Evolutionary conservation across 1,140 invertebrate genomes (phyloP).

Genomic region (Daktulosphaira vitifoliae): DNA sequence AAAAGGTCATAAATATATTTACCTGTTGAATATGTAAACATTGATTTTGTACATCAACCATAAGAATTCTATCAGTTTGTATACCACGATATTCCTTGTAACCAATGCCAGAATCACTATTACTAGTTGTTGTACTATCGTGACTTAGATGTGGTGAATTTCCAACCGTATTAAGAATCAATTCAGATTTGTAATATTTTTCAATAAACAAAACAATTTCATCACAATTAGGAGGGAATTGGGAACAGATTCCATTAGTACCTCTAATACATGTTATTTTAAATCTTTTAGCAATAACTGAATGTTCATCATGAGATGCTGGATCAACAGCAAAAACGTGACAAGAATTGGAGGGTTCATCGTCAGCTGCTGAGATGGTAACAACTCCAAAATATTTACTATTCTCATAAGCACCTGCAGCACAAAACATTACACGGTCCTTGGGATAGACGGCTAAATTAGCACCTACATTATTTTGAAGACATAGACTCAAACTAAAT

Average conservation of each 20-base stretch:
- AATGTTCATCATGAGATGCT: slow-evolving; percentile 72
- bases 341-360: slow-evolving; percentile 70
- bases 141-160: slow-evolving; percentile 75
- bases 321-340: slow-evolving; percentile 91
- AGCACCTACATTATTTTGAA: slow-evolving; percentile 55
- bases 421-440: slow-evolving; percentile 78
- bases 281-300: slow-evolving; percentile 64
- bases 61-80: slow-evolving; percentile 68
- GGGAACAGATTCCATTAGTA: slow-evolving; percentile 58
- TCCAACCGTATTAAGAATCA: slow-evolving; percentile 44
- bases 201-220: slow-evolving; percentile 65
- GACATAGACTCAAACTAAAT: slow-evolving; percentile 63
- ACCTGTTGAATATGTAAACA: slow-evolving; percentile 43
- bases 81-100: slow-evolving; percentile 78
- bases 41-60: slow-evolving; percentile 63
- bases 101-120: slow-evolving; percentile 90
- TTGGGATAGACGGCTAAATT: slow-evolving; percentile 72
- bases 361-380: slow-evolving; percentile 56
- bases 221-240: slow-evolving; percentile 82
- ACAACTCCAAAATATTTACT: slow-evolving; percentile 86
- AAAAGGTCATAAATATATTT: slow-evolving; percentile 14
- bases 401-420: slow-evolving; percentile 80
- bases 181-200: slow-evolving; percentile 46
- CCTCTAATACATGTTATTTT: slow-evolving; percentile 65
- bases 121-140: slow-evolving; percentile 74